Evolutionary conservation across 53 echinoderm and acorn worm genomes (phyloP), one percentile per base, ranked within the genome.

Genomic region (Zoroaster sp.): DNA sequence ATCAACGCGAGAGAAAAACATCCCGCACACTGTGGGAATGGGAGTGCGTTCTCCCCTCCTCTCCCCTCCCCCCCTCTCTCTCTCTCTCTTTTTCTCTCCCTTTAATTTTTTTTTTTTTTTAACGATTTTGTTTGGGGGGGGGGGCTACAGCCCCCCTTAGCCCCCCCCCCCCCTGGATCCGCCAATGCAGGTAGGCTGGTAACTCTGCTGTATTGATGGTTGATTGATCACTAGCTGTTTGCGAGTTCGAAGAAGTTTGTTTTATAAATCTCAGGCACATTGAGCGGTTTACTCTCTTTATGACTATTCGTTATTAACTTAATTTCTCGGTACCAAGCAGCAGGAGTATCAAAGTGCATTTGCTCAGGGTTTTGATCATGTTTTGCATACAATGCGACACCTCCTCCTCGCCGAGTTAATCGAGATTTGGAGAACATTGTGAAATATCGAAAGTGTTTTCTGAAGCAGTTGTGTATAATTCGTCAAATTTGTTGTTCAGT

Each of bases 171-270:
- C n/a, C n/a, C n/a, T n/a, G n/a, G n/a, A n/a, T n/a, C n/a, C n/a
- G n/a, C n/a, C n/a, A n/a, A n/a, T n/a, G n/a, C n/a, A 53, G 38
- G 39, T 75, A 88, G 34, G 88, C 88, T 25, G 88, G 88, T 41
- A 88, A 33, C 21, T 63, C 23, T 14, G 40, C 40, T 7, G 63
- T 18, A 88, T 88, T 53, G 30, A 76, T 17, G 5, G 65, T 30
- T 59, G 51, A 75, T 25, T 75, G 53, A 75, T 88, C 75, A 39
- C 28, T 39, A 25, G 55, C 30, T 32, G 13, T 87, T 87, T 25
- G 77, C 77, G 11, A 76, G n/a, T n/a, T 65, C 63, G 33, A 40
- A 17, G 4, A 31, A 15, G 40, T 37, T 43, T 5, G 8, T 63
- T 30, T n/a, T 51, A 4, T 74, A 54, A 47, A 20, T 55, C 14